phyloP scores from a whole-genome alignment of 2,113 vertebrate genomes.

The Sorex fumeus region DNA sequence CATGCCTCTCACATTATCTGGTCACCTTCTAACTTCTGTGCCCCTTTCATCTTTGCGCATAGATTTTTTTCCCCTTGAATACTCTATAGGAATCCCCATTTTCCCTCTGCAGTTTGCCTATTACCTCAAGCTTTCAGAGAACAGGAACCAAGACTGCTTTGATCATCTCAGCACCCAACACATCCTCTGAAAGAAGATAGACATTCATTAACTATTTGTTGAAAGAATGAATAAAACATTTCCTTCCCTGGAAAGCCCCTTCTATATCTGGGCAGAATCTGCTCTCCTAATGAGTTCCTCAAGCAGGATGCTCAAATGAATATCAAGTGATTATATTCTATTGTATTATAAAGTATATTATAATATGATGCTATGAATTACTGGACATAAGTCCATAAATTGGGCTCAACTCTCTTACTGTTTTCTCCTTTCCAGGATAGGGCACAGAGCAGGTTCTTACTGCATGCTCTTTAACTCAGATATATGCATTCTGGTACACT shows the following conservation, averaged over 20 bases:
- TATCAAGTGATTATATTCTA: neutral
- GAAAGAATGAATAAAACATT: conserved; percentile 49
- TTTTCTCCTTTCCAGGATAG: neutral
- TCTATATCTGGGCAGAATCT: neutral
- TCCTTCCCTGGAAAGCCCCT: neutral
- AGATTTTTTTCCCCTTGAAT: neutral
- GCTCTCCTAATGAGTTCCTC: neutral
- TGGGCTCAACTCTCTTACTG: neutral
- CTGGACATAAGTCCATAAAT: neutral
- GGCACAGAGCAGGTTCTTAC: neutral
- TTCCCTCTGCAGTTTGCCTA: neutral
- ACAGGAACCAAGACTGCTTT: neutral
- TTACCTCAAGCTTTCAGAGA: conserved; percentile 1
- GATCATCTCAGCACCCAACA: neutral
- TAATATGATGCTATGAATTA: neutral
- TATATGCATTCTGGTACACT: neutral
- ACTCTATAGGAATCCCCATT: neutral
- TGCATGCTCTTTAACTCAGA: neutral
- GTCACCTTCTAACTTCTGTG: neutral
- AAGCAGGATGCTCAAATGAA: neutral
- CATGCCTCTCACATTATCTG: conserved; percentile 4
- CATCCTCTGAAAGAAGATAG: conserved; percentile 31
- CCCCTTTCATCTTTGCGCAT: neutral
- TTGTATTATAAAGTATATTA: too few relatives aligned
- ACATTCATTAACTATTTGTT: neutral